Evolutionary conservation across 1,140 invertebrate species (phyloP).

Genomic region (Atta cephalotes): DNA sequence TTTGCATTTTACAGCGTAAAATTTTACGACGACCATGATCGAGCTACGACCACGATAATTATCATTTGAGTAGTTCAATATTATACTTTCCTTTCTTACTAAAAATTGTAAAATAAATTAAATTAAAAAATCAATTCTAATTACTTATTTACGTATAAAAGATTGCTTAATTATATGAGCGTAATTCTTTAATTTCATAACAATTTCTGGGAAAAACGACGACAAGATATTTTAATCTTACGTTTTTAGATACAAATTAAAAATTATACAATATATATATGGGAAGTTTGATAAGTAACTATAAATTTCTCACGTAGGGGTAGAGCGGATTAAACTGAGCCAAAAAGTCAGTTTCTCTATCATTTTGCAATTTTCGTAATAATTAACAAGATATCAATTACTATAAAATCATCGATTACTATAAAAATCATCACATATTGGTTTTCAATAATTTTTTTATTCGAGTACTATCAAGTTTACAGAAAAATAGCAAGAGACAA

Average conservation of each 20-base stretch:
- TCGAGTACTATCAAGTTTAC: too few relatives aligned
- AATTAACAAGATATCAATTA: too few relatives aligned
- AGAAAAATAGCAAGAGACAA: too few relatives aligned
- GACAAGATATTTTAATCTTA: neutral
- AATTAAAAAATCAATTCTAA: neutral
- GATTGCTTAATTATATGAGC: neutral
- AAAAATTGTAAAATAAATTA: neutral
- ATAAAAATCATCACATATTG: too few relatives aligned
- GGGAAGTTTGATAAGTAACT: too few relatives aligned
- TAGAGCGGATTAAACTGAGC: too few relatives aligned
- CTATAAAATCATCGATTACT: too few relatives aligned
- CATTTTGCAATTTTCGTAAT: too few relatives aligned
- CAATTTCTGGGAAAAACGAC: neutral
- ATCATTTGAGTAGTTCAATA: neutral
- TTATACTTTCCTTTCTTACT: neutral
- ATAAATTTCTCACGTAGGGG: too few relatives aligned
- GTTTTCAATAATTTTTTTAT: too few relatives aligned
- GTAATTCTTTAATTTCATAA: neutral
- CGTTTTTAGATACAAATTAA: neutral
- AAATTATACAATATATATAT: neutral
- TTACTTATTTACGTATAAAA: neutral
- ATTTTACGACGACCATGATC: neutral
- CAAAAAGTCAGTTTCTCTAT: too few relatives aligned
- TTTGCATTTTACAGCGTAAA: constrained; percentile 41
- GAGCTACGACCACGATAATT: neutral